Base-by-base conservation (phyloP, 2,113 vertebrate genomes). In the Nothobranchius furzeri region DNA sequence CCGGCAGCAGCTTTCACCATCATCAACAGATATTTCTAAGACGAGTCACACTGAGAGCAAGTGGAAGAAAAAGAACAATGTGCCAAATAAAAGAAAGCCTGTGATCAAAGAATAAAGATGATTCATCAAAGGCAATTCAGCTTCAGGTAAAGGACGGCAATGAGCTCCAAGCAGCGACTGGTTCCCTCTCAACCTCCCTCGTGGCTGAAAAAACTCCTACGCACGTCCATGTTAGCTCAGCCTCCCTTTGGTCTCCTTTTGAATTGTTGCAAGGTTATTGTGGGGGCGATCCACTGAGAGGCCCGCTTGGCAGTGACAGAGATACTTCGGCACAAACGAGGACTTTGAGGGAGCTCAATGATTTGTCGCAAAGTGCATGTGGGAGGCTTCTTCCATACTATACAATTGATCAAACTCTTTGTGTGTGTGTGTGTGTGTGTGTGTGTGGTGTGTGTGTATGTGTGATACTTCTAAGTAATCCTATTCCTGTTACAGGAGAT, bases 281-380 rank as follows among this genome's bases (percentile, higher is more conserved):
- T 79, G 89, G 84, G 79, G 78, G 87, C 47, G 89, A 86, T 74
- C 75, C 57, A 54, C 51, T 76, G 81, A 86, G 65, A 85, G 82
- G 52, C 35, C 55, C 9, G 63, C 70, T 75, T 24, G 61, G 75
- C 81, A 65, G 48, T 64, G 81, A 85, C 74, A 85, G 76, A 80
- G 83, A 87, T 82, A 82, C 83, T 89, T 86, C 79, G 87, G 48
- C 68, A 71, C 61, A 54, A 67, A 46, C 67, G 20, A 79, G 76
- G 81, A 82, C 82, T 70, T 85, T 82, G 49, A 78, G 56, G 67
- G 81, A 79, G 72, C 66, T 85, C 73, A 84, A 85, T 83, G 70
- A 64, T 6, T 68, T 76, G 72, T 64, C 25, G 71, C 76, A 57
- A 59, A 82, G 81, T 49, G 75, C 55, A 73, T 47, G 87, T 88